Evolutionary conservation across 1,140 invertebrate species (phyloP), one percentile per base, ranked within the genome.

Genomic region (Heliconius himera): DNA sequence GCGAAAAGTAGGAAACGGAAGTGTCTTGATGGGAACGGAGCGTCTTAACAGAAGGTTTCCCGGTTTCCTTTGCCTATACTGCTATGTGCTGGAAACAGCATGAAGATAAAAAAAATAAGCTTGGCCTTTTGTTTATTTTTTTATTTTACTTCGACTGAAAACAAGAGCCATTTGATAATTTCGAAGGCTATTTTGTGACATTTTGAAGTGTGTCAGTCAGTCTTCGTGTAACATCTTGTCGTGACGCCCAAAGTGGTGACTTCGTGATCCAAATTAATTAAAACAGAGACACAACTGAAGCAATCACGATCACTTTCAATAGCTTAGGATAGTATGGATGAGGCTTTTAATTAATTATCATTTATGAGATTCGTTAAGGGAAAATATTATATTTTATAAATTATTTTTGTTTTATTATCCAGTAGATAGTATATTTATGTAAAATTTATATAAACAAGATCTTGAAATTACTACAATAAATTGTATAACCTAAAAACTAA

Each of bases 241-340:
- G 93, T 94, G 93, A 93, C 90, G 85, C 87, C 87, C 88, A 81
- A 91, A 93, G 92, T 94, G 92, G 93, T 89, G 89, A 93, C 86
- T 89, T 94, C 93, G 92, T 94, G 93, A 92, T 93, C 91, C 91
- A 93, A 94, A 94, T 94, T 94, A 94, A 94, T 94, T 94, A 94
- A 94, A 93, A 92, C 92, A 84, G 86, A 93, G 89, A 92, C 91
- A 91, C 90, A 94, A 91, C 89, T 90, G 85, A 88, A 90, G 88
- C 87, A 91, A 94, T 93, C 93, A 93, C 91, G 93, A 94, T 93
- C 90, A 87, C 79, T 82, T 89, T 89, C 86, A 78, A 84, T 76
- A 26, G 85, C 82, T 86, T 82, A 79, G 81, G 76, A 83, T 91
- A 89, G 81, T 83, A 77, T 91, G 91, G 93, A 92, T 90, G 84